Conservation (phyloP, 2,797 vertebrate genomes). For the Phalloptychus januarius region DNA sequence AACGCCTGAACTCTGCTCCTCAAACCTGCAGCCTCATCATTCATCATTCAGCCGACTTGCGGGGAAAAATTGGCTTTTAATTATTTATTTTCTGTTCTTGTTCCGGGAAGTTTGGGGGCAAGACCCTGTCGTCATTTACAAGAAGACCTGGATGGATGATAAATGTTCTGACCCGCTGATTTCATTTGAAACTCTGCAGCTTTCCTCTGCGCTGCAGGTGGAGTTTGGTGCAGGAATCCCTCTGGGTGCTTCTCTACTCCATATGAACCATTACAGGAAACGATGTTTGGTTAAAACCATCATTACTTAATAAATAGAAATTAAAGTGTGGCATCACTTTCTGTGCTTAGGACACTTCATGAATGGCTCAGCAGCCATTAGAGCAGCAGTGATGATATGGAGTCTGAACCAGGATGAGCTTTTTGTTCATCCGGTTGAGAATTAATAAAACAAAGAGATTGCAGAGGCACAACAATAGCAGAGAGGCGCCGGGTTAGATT, state of each 20-base stretch:
- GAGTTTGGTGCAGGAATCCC: background rate
- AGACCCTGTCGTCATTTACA: constrained; percentile 61
- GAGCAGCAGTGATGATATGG: background rate
- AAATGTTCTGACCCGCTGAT: constrained; percentile 36
- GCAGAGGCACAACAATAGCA: constrained; percentile 9
- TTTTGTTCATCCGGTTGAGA: constrained; percentile 6
- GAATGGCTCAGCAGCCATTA: background rate
- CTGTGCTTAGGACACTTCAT: background rate
- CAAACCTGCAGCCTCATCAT: constrained; percentile 18
- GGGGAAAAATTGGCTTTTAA: constrained; percentile 56
- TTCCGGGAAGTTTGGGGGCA: constrained; percentile 53
- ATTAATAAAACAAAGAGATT: background rate
- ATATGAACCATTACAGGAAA: background rate
- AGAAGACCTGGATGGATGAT: constrained; percentile 41
- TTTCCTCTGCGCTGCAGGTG: constrained; percentile 10
- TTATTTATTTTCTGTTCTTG: constrained; percentile 62
- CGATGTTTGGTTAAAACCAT: background rate
- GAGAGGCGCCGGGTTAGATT: constrained; percentile 11
- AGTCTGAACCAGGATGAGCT: constrained; percentile 1
- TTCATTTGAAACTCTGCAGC: constrained; percentile 36
- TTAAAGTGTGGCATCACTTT: background rate
- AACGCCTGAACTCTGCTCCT: constrained; percentile 24
- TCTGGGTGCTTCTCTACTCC: background rate
- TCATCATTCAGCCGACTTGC: constrained; percentile 50
- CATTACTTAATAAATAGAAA: background rate